A percentile compares a stretch with the other conserved stretches of the same genome.
Evolutionary conservation across 1,140 invertebrate species (phyloP).

Genomic region (Stegodyphus dumicola): DNA sequence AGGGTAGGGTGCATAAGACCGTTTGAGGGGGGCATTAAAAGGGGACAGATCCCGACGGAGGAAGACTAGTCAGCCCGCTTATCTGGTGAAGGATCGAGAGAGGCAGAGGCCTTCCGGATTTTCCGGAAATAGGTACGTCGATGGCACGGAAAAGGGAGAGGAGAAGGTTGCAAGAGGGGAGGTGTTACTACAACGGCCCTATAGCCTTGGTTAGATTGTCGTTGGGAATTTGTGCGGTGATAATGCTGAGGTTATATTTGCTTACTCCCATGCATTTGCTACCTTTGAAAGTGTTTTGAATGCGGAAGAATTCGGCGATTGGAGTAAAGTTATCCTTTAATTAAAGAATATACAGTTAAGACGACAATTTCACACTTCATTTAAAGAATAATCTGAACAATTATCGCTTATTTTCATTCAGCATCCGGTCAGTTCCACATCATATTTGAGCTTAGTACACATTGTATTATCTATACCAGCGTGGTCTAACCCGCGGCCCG

Average conservation of each 20-base stretch:
- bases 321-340: no score
- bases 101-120: conserved; percentile 46
- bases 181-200: neutral
- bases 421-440: no score
- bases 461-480: no score
- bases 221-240: conserved; percentile 38
- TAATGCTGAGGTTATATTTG: conserved; percentile 12
- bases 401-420: no score
- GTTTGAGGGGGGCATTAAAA: neutral
- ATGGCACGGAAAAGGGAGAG: conserved; percentile 18
- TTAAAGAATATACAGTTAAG: no score
- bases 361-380: no score
- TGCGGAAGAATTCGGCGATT: no score
- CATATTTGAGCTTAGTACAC: no score
- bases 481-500: no score
- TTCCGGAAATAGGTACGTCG: conserved; percentile 55
- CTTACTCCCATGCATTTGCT: neutral
- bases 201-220: neutral
- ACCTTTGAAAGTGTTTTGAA: neutral
- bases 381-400: no score
- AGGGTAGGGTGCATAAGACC: neutral
- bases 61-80: neutral
- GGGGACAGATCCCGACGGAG: neutral
- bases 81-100: conserved; percentile 43
- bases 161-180: conserved; percentile 5